Evolutionary conservation across 2,797 vertebrate genomes (phyloP), one percentile per base, ranked within the genome.

Genomic region (Acanthornis magna): DNA sequence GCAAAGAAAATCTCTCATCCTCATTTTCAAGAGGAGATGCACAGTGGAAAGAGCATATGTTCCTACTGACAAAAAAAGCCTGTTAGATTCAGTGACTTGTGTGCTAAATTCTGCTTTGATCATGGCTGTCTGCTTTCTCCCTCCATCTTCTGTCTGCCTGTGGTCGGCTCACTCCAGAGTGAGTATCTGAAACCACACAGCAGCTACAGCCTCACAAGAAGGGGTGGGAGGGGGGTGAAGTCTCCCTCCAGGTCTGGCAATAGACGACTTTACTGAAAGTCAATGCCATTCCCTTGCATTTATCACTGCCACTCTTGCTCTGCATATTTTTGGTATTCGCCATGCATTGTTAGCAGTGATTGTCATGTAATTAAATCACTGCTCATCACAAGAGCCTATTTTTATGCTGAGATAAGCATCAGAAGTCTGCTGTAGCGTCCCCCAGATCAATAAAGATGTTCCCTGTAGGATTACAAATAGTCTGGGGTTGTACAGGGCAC

Each of bases 331-430:
- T 98, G 97, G 98, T 98, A 98, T 98, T 98, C 92, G 88, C 98
- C 89, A 96, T 97, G 98, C 98, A 98, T 99, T 98, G 98, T 99
- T 99, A 99, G 98, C 98, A 25, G 98, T 99, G 98, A 99, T 99
- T 99, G 99, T 98, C 98, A 99, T 98, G 98, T 99, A 99, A 99
- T 99, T 99, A 99, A 99, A 98, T 98, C 96, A 98, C 97, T 97
- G 98, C 98, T 99, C 98, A 97, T 99, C 98, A 98, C 97, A 96
- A 98, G 98, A 98, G 98, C 98, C 98, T 98, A 98, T 98, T 98
- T 99, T 99, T 99, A 98, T 99, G 98, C 98, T 97, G 97, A 99
- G 98, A 99, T 98, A 99, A 99, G 98, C 98, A 97, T 98, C 97
- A 97, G 97, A 98, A 98, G 98, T 94, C 97, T 98, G 98, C 98